phyloP scores from a whole-genome alignment of 2,888 invertebrate species.

The Xanthia icteritia region DNA sequence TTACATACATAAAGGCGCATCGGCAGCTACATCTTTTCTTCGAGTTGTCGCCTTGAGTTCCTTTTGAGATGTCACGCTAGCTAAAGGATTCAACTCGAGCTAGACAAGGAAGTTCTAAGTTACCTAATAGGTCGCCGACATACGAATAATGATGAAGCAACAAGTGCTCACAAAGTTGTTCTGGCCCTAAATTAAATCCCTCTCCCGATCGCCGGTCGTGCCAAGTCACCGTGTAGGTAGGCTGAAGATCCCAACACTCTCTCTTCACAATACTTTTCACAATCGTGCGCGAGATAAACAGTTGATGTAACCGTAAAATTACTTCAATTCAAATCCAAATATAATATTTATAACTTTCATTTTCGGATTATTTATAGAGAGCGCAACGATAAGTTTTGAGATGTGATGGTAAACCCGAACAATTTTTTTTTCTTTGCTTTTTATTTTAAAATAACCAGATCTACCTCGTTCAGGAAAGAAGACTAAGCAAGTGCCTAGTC shows the following conservation, averaged over 20 bases:
- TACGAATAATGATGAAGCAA: not conserved
- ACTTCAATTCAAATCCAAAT: constrained; percentile 51
- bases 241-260: constrained; percentile 16
- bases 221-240: not conserved
- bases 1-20: not conserved
- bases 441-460: not conserved
- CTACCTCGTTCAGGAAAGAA: not conserved
- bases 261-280: constrained; percentile 26
- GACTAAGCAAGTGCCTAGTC: not conserved
- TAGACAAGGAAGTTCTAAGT: not conserved
- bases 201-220: no score
- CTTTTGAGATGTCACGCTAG: not conserved
- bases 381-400: constrained; percentile 22
- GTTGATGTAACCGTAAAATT: constrained; percentile 55
- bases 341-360: constrained; percentile 48
- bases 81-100: not conserved
- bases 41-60: not conserved
- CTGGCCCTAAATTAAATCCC: not conserved
- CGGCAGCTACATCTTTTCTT: not conserved
- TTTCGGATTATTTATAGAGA: constrained; percentile 37
- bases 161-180: not conserved
- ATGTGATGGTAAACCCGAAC: not conserved
- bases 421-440: not conserved
- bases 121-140: not conserved
- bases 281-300: constrained; percentile 53